These are phyloP conservation scores for Drosophila cracens DNA, from an alignment of 2,888 invertebrate species.

Conservation along the genomic window DNA sequence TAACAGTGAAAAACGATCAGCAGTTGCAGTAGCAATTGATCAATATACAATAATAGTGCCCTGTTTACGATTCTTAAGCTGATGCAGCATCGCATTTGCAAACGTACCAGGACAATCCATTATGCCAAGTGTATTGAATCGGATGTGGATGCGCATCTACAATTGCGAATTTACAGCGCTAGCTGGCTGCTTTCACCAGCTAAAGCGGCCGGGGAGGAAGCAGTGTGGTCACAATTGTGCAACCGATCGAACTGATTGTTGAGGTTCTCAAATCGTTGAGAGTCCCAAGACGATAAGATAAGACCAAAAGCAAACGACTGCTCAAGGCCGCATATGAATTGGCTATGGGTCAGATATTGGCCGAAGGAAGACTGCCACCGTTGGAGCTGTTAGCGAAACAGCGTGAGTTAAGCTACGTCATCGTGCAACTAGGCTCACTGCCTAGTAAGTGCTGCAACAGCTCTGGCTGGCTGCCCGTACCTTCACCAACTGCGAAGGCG, in stretches of 20 bases:
- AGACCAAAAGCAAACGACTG: slow-evolving; percentile 30
- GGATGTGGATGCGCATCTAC: neutral
- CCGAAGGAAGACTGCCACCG: neutral
- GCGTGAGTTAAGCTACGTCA: slow-evolving; percentile 48
- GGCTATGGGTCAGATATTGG: slow-evolving; percentile 36
- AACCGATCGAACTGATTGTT: slow-evolving; percentile 49
- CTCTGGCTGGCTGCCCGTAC: slow-evolving; percentile 50
- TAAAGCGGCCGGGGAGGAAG: slow-evolving; percentile 36
- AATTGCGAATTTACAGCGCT: slow-evolving; percentile 22
- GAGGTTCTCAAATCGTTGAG: slow-evolving; percentile 44
- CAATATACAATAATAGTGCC: no score
- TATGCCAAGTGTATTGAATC: no score
- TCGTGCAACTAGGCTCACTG: slow-evolving; percentile 68
- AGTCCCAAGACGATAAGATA: slow-evolving; percentile 1
- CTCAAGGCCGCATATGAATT: slow-evolving; percentile 35
- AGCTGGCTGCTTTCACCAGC: slow-evolving; percentile 45
- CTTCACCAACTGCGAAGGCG: slow-evolving; percentile 27
- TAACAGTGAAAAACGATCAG: no score
- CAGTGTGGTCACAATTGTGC: slow-evolving; percentile 39
- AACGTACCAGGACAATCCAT: no score
- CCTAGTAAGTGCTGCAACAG: slow-evolving; percentile 63
- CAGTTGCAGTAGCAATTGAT: no score
- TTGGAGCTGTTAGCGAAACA: slow-evolving; percentile 38
- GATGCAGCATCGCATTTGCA: slow-evolving; percentile 34
- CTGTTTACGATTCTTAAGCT: slow-evolving; percentile 27